These are phyloP conservation scores for Glaucidium brasilianum DNA, from an alignment of 2,113 vertebrate genomes.

Conservation along the genomic window DNA sequence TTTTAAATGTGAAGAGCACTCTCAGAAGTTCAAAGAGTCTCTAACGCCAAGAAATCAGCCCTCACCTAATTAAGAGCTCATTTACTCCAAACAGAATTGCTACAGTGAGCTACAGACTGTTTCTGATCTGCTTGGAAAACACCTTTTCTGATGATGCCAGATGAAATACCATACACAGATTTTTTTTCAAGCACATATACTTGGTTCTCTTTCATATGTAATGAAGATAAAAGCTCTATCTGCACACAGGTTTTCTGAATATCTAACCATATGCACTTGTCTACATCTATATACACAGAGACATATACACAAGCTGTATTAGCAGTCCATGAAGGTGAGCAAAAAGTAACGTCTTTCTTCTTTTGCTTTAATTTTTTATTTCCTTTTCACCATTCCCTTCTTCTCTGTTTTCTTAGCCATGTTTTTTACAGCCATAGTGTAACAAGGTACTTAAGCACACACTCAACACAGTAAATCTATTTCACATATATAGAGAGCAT, in stretches of 20 bases:
- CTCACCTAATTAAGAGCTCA: slow-evolving; percentile 53
- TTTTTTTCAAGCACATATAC: background rate
- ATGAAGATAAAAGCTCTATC: slow-evolving; percentile 56
- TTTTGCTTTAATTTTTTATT: background rate
- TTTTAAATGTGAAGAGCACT: background rate
- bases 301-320: background rate
- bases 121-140: slow-evolving; percentile 52
- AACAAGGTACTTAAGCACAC: background rate
- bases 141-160: slow-evolving; percentile 47
- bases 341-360: background rate
- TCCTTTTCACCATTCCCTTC: background rate
- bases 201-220: background rate
- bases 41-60: background rate
- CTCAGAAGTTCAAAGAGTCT: slow-evolving; percentile 43
- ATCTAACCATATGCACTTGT: slow-evolving; percentile 46
- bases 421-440: background rate
- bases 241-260: slow-evolving; percentile 5
- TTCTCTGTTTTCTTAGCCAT: background rate
- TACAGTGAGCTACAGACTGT: slow-evolving; percentile 22
- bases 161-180: slow-evolving; percentile 7
- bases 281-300: slow-evolving; percentile 40
- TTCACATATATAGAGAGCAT: background rate
- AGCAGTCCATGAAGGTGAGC: background rate
- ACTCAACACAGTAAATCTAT: background rate
- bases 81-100: slow-evolving; percentile 41